Conservation (phyloP, 2,888 invertebrate species). For the Andrena marginata region DNA sequence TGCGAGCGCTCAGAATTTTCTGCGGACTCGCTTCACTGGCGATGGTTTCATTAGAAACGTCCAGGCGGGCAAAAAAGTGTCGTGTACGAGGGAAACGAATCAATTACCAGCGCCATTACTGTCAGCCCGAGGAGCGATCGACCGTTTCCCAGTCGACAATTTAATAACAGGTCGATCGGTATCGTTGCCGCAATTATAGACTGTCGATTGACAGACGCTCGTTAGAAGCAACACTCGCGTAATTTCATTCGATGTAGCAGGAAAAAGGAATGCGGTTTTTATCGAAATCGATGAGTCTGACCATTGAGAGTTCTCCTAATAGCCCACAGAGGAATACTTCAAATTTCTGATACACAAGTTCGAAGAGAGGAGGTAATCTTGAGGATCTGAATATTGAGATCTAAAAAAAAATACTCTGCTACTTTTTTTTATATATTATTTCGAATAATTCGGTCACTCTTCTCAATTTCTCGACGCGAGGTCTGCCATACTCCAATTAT, state of each 20-base stretch:
- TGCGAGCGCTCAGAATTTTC: neutral
- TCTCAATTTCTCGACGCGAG: no score
- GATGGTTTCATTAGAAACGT: neutral
- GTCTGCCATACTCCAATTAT: no score
- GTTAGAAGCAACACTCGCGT: conserved; percentile 10
- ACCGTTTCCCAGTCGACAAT: conserved; percentile 66
- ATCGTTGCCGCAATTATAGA: conserved; percentile 72
- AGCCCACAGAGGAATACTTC: no score
- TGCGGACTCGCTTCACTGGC: neutral
- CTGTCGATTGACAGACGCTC: conserved; percentile 69
- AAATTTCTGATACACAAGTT: no score
- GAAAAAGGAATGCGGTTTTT: neutral
- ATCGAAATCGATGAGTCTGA: neutral
- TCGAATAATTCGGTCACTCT: no score
- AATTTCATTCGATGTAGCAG: neutral
- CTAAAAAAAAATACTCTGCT: no score
- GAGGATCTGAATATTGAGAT: no score
- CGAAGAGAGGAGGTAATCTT: no score
- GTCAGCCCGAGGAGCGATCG: conserved; percentile 56
- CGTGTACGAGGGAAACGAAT: conserved; percentile 61
- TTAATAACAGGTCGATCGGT: conserved; percentile 77
- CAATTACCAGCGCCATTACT: conserved; percentile 67
- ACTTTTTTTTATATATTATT: no score
- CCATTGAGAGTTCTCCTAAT: no score
- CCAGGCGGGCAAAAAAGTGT: neutral